These are phyloP conservation scores for Drosophila yakuba DNA, from an alignment of 1,140 invertebrate species.

Conservation along the genomic window DNA sequence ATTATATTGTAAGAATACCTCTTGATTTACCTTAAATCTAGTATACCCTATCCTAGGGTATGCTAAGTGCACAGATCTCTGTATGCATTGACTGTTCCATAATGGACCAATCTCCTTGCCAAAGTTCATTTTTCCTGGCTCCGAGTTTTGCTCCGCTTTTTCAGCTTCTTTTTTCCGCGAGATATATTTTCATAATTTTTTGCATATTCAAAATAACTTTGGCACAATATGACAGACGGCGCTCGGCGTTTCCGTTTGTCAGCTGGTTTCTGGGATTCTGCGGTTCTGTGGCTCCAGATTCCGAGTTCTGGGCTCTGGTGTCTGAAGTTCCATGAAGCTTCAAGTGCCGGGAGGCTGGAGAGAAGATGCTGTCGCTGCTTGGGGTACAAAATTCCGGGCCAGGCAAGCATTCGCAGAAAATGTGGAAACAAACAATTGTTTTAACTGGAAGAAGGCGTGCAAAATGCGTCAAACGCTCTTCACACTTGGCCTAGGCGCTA, in stretches of 20 bases:
- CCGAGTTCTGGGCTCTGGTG: conserved; percentile 13
- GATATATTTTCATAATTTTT: conserved; percentile 65
- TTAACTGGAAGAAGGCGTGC: conserved; percentile 76
- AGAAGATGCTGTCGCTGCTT: conserved; percentile 64
- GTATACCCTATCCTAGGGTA: background rate
- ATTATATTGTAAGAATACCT: no score
- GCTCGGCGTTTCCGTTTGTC: conserved; percentile 75
- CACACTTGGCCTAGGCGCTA: conserved; percentile 67
- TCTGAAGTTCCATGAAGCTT: conserved; percentile 10
- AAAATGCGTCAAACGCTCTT: conserved; percentile 64
- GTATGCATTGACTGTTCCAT: conserved; percentile 29
- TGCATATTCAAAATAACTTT: conserved; percentile 82
- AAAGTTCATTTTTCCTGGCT: conserved; percentile 36
- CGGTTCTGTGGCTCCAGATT: background rate
- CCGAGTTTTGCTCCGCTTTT: conserved; percentile 9
- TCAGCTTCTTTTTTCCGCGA: conserved; percentile 16
- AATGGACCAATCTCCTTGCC: conserved; percentile 64
- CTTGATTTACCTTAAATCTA: no score
- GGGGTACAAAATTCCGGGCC: conserved; percentile 66
- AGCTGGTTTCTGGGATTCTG: conserved; percentile 54
- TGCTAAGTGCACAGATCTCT: conserved; percentile 3
- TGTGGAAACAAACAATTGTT: conserved; percentile 75
- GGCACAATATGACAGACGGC: conserved; percentile 71
- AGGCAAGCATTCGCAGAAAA: conserved; percentile 65
- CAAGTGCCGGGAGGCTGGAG: background rate